Base-by-base conservation (phyloP, 2,888 invertebrate genomes). In the Neoascia interrupta region DNA sequence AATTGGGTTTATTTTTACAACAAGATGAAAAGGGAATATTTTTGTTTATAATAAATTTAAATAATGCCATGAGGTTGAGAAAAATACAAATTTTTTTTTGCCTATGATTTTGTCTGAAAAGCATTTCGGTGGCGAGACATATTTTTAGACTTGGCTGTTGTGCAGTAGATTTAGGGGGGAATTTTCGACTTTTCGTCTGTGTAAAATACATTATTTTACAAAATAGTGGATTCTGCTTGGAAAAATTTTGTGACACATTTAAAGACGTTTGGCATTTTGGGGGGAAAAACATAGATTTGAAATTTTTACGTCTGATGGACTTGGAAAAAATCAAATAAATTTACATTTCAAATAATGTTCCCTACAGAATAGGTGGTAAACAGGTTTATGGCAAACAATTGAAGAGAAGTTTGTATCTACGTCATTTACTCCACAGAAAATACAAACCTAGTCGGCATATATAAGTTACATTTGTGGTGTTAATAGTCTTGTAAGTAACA, bases 91-190 rank as follows among this genome's bases (percentile, higher is more conserved):
- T 26, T 16, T 8, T 19, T 8, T 15, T 19, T 53, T 15, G 21
- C 18, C 15, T 8, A 2, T 18, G 31, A 13, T 51, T 39, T 43
- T 18, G 70, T 61, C 70, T 61, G 70, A 53, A 37, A 18, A 26
- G 28, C 13, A 37, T 34, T 31, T 34, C 19, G 6, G 11, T 37
- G 76, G 64, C 72, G 76, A 76, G 76, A 76, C 76, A 53, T 41
- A 72, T 72, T 72, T 76, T 72, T 47, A 76, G 72, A 72, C 76
- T 43, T 36, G 37, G 51, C 23, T n/a, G n/a, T n/a, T n/a, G n/a
- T 28, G 31, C 19, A 31, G 11, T 3, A 39, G n/a, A n/a, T n/a
- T 31, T 53, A 16, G 8, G 23, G 13, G 19, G n/a, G 23, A 28
- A 13, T 73, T 45, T 56, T 58, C 3, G 34, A 13, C 21, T 39